Conservation (phyloP, 2,888 invertebrate species). For the Dorcus parallelipipedus region DNA sequence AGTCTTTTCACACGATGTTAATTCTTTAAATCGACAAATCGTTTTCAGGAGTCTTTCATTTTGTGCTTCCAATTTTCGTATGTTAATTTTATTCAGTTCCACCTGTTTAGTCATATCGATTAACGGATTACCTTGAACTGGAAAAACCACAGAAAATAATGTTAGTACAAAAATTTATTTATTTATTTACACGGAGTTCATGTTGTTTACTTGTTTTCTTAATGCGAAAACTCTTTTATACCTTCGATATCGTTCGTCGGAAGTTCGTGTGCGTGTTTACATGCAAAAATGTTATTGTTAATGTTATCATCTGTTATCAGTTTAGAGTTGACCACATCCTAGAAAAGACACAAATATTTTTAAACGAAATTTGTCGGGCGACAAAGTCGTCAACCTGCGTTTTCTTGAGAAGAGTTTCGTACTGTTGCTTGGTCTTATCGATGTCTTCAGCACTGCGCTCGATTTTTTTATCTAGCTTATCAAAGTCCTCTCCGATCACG, state of each 20-base stretch:
- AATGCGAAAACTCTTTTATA: not conserved
- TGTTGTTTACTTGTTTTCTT: not conserved
- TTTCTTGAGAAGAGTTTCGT: constrained; percentile 7
- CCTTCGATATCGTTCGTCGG: not conserved
- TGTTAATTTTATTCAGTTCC: constrained; percentile 11
- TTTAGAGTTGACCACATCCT: constrained; percentile 17
- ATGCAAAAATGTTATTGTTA: not conserved
- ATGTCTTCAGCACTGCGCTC: constrained; percentile 9
- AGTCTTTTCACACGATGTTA: not conserved
- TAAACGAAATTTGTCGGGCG: not conserved
- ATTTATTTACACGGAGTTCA: not conserved
- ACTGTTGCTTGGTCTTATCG: constrained; percentile 9
- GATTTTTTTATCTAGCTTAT: constrained; percentile 9
- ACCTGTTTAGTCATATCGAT: constrained; percentile 19
- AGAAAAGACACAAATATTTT: constrained; percentile 6
- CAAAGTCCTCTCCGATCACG: not conserved
- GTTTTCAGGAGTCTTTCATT: constrained; percentile 13
- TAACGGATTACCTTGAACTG: constrained; percentile 14
- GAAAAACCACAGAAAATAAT: not conserved
- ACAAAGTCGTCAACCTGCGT: constrained; percentile 11
- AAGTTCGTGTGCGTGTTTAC: not conserved
- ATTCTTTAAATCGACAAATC: constrained; percentile 6
- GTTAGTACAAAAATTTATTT: not conserved
- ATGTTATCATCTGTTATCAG: constrained; percentile 5
- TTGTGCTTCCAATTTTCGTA: constrained; percentile 11